Evolutionary conservation across 1,140 invertebrate genomes (phyloP), one percentile per base, ranked within the genome.

Genomic region (Tribolium castaneum): DNA sequence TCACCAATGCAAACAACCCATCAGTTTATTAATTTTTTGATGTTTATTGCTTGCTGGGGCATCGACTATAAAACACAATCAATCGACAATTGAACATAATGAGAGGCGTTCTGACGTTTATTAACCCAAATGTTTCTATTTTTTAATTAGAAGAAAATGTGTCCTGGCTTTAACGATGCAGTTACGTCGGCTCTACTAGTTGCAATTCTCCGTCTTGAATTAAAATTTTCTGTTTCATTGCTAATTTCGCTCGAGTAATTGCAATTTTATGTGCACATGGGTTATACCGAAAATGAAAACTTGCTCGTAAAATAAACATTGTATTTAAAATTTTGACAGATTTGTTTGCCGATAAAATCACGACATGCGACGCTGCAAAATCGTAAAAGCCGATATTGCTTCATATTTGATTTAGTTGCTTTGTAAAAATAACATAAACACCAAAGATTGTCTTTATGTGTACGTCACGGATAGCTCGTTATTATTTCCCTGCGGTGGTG

Each of bases 401-500:
- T 9, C n/a, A 16, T 52, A 14, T 30, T 9, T 30, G 30, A 66
- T 35, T 66, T 66, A 66, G 25, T 30, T 35, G 25, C 4, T 12
- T 66, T 39, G 25, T 35, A 12, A 35, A 66, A 66, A 66, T n/a
- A 66, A 22, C 14, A 25, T 56, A 66, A 66, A 34, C 30, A 66
- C 14, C n/a, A 66, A 66, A 66, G 59, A 66, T 66, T 66, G n/a
- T 14, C 59, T 25, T 14, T n/a, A 45, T 66, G 59, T 66, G 10
- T 25, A 30, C 45, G 59, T 66, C 59, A 66, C 59, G 59, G 30
- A 66, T 35, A 35, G 25, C 9, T 66, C 59, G 59, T 66, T 66
- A 66, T 66, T 66, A 66, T 66, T 66, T 66, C 59, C 30, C 59
- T 35, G 59, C 30, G 59, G 59, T 66, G 59, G 59, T 66, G 30